Base-by-base conservation (phyloP, 2,113 vertebrate species). In the Lampris incognitus region DNA sequence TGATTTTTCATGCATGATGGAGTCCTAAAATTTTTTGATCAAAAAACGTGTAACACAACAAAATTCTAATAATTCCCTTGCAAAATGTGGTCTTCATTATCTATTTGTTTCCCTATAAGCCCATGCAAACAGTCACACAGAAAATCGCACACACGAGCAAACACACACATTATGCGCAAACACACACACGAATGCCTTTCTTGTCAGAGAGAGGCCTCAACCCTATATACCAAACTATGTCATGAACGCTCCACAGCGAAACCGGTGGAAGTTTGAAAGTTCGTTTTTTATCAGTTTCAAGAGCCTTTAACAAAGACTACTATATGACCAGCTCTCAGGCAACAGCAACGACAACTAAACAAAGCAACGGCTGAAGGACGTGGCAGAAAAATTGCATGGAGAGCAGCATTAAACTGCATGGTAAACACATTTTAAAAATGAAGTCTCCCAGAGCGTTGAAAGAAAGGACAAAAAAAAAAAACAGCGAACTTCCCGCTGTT, bases 401-500 rank as follows among this genome's bases (percentile, higher is more conserved):
- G 68, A 36, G 38, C 56, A 68, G 42, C 42, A 51, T 39, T 72
- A 2, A n/a, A 51, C 50, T 57, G 39, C 3, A 39, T 5, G 7
- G 62, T 62, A 40, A 71, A 62, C 49, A 56, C 2, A 2, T 50
- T 73, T 78, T 61, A 9, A 7, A 46, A 36, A 36, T 46, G 9
- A 9, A 36, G 0, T 9, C 46, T 58, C 67, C 44, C 3, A 10
- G 36, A 5, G 63, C 1, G 69, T 69, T 56, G 37, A 57, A 44
- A 62, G 10, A 4, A 38, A 9, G 36, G 49, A 50, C 44, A n/a
- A 24, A 24, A 24, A 24, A 24, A 24, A 24, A 24, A 24, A 24
- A 24, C 24, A 24, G 24, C 24, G 42, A 48, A 9, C 8, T 5
- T 56, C 10, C n/a, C 59, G 56, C 66, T 66, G 54, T 60, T 70